phyloP scores from a whole-genome alignment of 2,797 vertebrate genomes.

The Pteronotus mesoamericanus region DNA sequence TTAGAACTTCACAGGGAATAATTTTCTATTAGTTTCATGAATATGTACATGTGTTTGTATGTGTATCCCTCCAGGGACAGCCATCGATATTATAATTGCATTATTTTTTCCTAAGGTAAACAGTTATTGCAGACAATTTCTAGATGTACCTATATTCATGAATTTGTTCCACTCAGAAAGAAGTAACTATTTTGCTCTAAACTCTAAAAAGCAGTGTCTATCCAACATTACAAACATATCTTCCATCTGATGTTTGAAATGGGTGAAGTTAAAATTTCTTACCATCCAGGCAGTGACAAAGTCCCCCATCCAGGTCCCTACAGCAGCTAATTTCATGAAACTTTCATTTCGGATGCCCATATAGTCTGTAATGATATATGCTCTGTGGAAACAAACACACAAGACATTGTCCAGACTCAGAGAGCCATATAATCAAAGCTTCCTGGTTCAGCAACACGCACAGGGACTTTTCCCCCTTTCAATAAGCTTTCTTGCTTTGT shows the following conservation, averaged over 20 bases:
- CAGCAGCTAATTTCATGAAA: constrained; percentile 98
- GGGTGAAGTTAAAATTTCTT: constrained; percentile 77
- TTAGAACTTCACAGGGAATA: neutral
- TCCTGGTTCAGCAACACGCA: neutral
- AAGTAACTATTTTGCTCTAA: neutral
- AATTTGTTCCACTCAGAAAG: neutral
- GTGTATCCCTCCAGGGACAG: neutral
- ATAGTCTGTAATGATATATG: constrained; percentile 95
- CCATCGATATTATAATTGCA: neutral
- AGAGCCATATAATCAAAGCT: neutral
- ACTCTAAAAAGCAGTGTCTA: neutral
- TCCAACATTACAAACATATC: neutral
- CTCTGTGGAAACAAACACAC: constrained; percentile 85
- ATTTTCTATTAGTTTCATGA: neutral
- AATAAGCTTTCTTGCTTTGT: constrained; percentile 35
- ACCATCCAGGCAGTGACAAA: constrained; percentile 99
- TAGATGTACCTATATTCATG: neutral
- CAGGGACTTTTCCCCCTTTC: constrained; percentile 31
- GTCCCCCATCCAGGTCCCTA: constrained; percentile 99
- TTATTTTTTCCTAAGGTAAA: neutral
- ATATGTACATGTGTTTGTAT: neutral
- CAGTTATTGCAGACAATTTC: neutral
- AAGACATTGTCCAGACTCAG: constrained; percentile 59
- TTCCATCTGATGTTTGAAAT: neutral
- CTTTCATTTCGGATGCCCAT: constrained; percentile 99